These are phyloP conservation scores for Tuta absoluta DNA, from an alignment of 2,888 invertebrate genomes.

Conservation along the genomic window DNA sequence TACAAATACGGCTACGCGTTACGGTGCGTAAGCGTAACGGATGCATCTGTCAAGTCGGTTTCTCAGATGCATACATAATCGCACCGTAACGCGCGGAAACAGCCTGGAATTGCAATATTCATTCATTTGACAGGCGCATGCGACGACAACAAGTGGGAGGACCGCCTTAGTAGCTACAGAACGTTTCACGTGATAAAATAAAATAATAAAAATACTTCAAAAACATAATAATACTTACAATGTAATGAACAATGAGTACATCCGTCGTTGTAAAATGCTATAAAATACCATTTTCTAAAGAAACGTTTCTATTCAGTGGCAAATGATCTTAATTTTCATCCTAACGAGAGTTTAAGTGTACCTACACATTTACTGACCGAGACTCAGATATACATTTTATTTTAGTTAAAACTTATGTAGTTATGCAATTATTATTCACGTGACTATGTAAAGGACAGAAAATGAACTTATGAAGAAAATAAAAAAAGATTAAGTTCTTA, in stretches of 20 bases:
- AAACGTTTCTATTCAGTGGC: not conserved
- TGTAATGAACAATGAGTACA: not conserved
- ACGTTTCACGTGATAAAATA: not conserved
- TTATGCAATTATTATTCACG: no score
- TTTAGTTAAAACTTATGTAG: no score
- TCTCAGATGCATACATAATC: no score
- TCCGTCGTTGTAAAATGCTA: not conserved
- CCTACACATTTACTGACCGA: not conserved
- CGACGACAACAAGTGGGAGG: no score
- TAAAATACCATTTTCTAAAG: not conserved
- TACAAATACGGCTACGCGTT: no score
- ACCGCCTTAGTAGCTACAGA: no score
- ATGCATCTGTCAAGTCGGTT: no score
- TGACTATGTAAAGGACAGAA: not conserved
- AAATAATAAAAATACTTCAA: not conserved
- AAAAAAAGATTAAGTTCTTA: slow-evolving; percentile 25
- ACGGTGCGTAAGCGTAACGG: no score
- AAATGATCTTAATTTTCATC: not conserved
- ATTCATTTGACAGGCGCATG: no score
- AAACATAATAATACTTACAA: not conserved
- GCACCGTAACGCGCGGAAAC: no score
- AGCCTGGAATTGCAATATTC: no score
- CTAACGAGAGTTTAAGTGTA: not conserved
- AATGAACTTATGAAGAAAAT: not conserved
- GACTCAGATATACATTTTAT: not conserved